Conservation (phyloP, 2,113 vertebrate genomes). For the Sebastes fasciatus region DNA sequence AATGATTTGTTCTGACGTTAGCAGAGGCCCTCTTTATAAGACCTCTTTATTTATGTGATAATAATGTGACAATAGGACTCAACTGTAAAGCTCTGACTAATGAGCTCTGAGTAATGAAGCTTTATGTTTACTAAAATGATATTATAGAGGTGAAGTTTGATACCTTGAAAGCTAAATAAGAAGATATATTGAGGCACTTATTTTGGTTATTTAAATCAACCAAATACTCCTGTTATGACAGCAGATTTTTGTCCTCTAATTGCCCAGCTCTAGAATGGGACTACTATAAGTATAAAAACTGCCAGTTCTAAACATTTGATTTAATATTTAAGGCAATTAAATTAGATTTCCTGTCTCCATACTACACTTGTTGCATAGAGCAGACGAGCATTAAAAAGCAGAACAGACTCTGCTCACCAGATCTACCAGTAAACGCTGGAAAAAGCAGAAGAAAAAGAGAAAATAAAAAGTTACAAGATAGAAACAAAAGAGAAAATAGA, state of each 20-base stretch:
- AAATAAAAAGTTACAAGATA: background rate
- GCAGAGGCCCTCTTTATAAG: no score
- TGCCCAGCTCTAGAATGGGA: background rate
- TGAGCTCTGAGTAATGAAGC: no score
- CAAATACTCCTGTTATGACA: background rate
- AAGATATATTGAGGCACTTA: background rate
- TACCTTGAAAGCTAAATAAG: background rate
- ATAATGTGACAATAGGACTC: no score
- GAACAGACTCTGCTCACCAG: slow-evolving; percentile 1
- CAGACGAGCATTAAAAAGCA: slow-evolving; percentile 2
- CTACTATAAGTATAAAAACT: background rate
- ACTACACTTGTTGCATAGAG: background rate
- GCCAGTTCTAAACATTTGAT: no score
- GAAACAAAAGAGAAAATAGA: background rate
- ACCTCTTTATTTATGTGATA: no score
- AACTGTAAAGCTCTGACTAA: no score
- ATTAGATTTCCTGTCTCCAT: background rate
- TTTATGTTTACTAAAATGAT: no score
- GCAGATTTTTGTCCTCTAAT: background rate
- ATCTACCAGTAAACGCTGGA: background rate
- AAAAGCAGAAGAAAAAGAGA: slow-evolving; percentile 24
- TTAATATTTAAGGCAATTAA: background rate
- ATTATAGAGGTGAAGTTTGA: background rate
- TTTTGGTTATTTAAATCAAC: background rate
- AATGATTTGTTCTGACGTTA: no score